Evolutionary conservation across 2,113 vertebrate genomes (phyloP), one percentile per base, ranked within the genome.

Genomic region (Hystrix brachyura): DNA sequence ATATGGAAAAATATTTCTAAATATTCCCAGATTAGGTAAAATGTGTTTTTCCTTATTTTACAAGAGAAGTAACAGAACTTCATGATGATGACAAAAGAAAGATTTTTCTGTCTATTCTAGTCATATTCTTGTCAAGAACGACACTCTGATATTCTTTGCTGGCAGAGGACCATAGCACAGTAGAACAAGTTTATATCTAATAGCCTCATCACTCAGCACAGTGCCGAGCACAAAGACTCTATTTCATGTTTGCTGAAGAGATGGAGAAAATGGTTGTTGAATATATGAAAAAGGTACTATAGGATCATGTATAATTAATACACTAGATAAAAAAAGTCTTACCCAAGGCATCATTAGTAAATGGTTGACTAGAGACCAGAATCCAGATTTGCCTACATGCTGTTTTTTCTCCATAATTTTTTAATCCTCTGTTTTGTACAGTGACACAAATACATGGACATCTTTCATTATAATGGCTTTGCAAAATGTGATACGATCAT

Each of bases 1-100:
- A 34, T 71, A 48, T 85, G 19, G 19, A 90, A 96, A 88, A 94
- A 8, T 51, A 53, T 72, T 82, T n/a, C 29, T 86, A 83, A 82
- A 51, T 87, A 87, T 53, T 81, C 43, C 19, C 46, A 81, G 64
- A 13, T 95, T 46, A 90, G 32, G 8, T 21, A 76, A 90, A 88
- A 53, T 60, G 5, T 23, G 19, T 87, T 72, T 65, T 5, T 71
- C 19, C 8, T 81, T 34, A 14, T 79, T 86, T 95, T 86, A 51
- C 1, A 87, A 93, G 34, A 76, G 12, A 79, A 67, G 15, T 69
- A 23, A 48, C 10, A 51, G 46, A 60, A 57, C 17, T 67, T 95
- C 19, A 1, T 51, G 6, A 55, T 96, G 55, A 89, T 78, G 38
- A 64, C 1, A 91, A 80, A 76, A 9, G 29, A 65, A 62, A 60